phyloP scores from a whole-genome alignment of 2,797 vertebrate genomes.

The Limosa lapponica region DNA sequence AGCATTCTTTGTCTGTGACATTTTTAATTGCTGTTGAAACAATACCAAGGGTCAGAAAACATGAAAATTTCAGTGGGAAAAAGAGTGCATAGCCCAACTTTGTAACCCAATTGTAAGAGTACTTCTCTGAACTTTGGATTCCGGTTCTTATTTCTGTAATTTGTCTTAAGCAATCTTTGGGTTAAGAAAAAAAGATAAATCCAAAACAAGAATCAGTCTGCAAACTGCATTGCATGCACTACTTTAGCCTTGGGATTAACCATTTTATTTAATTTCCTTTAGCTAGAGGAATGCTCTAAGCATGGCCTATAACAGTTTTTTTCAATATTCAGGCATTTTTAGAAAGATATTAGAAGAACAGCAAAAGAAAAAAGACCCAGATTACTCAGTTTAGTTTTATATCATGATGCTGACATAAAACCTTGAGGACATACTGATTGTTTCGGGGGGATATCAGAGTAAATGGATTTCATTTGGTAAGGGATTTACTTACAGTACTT shows the following conservation, averaged over 20 bases:
- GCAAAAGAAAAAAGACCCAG: background rate
- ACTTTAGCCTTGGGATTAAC: slow-evolving; percentile 1
- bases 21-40: background rate
- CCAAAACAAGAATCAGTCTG: background rate
- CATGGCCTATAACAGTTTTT: background rate
- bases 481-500: background rate
- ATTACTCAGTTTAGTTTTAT: background rate
- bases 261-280: slow-evolving; percentile 30
- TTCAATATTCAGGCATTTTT: background rate
- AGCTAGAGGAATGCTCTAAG: background rate
- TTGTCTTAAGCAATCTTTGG: background rate
- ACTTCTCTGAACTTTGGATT: background rate
- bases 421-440: slow-evolving; percentile 19
- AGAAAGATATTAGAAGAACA: slow-evolving; percentile 13
- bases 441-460: slow-evolving; percentile 10
- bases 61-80: background rate
- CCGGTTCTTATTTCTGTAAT: background rate
- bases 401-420: slow-evolving; percentile 19
- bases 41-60: background rate
- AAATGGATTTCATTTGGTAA: slow-evolving; percentile 34
- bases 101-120: background rate
- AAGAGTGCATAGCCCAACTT: background rate
- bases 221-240: background rate
- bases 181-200: background rate
- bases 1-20: background rate